Evolutionary conservation across 2,113 vertebrate species (phyloP), one percentile per base, ranked within the genome.

Genomic region (Mola mola): DNA sequence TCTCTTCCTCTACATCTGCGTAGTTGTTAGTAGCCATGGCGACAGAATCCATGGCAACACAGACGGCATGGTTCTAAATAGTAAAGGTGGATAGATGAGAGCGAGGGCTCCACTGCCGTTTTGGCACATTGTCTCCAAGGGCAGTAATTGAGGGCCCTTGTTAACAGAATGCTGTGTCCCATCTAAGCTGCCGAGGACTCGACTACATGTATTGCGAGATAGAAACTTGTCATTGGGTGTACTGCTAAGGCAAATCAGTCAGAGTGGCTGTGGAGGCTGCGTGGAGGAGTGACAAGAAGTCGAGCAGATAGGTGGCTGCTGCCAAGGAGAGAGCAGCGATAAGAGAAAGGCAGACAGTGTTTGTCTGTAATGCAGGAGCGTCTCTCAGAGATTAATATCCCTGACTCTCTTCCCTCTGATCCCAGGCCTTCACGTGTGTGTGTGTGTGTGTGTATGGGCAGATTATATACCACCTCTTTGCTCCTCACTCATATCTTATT

Each of bases 1-100:
- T 61, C 76, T 40, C 77, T 72, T 76, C 69, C 76, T 67, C 65
- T 66, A 72, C 72, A 72, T 83, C 75, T 89, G 84, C 85, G 55
- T 85, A 87, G 84, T 81, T 88, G 85, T 89, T 90, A 88, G 88
- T 88, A 87, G 79, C 80, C 87, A 91, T 87, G 83, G 83, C 86
- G 26, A 90, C 87, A 48, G 82, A 46, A 62, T 81, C 90, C 86
- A 89, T 91, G 78, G 88, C 71, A 91, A 90, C 87, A 56, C 67
- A 67, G 74, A 65, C 77, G 59, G 78, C 52, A 15, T 48, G 78
- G 66, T 83, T 72, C 86, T 78, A 86, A 88, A 89, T 82, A 80
- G 79, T 87, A 85, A 87, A 88, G 76, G 79, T 84, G 72, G 70
- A 65, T 51, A 33, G 77, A 77, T 60, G 50, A 5, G 41, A 20